Evolutionary conservation across 2,888 invertebrate species (phyloP), one percentile per base, ranked within the genome.

Genomic region (Pachycephus smyrnensis): DNA sequence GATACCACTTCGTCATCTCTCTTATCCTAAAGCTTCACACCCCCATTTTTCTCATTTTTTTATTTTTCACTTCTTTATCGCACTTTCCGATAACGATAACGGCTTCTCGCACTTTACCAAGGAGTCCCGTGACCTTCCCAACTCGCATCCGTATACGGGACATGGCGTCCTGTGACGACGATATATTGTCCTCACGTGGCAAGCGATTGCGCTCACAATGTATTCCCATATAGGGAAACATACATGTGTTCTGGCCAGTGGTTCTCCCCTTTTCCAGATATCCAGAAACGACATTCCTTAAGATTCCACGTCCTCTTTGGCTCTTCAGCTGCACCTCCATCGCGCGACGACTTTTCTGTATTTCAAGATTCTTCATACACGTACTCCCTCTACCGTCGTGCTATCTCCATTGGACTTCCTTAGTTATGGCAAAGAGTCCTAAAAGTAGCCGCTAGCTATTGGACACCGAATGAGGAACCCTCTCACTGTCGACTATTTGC

Each of bases 161-260:
- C 36, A n/a, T 6, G 30, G n/a, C 11, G 74, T 36, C 12, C 74
- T 31, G 32, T 74, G 74, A 74, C 74, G 36, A 33, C 74, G 36
- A 74, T 36, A 74, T 74, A 74, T 74, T 35, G 74, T 74, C 23
- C 36, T 74, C 74, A 23, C 74, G 74, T 74, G 74, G 74, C 74
- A 74, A 74, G 36, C 74, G 36, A 74, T 74, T 74, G 86, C 82
- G 80, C 81, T 86, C 86, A 86, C 88, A 88, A 87, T 88, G 84
- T 84, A 85, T 85, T 84, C 80, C 88, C 88, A 86, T 87, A 88
- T 88, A 88, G 85, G 87, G 88, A 80, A 79, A 79, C 80, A 81
- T 88, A 88, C 87, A 88, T 86, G 86, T 88, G 88, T 88, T 87
- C 85, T 84, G 84, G 80, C 81, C 87, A 87, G 88, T 86, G 87